Conservation (phyloP, 2,888 invertebrate species). For the Pristionchus mayeri region DNA sequence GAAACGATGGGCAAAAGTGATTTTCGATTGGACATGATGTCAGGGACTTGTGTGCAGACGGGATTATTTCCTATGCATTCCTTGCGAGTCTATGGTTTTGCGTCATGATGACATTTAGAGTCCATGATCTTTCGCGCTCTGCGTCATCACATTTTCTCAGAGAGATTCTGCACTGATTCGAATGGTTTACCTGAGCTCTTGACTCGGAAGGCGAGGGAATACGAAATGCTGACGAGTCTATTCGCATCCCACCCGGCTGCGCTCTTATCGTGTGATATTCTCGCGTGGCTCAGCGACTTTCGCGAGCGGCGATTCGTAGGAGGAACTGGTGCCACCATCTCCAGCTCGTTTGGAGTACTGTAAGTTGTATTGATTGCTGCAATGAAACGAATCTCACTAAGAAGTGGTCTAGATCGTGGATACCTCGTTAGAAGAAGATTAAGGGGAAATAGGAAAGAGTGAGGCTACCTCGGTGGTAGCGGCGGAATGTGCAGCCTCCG, state of each 20-base stretch:
- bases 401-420: too few relatives aligned
- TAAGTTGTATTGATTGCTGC: too few relatives aligned
- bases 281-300: slow-evolving; percentile 15
- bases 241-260: not conserved
- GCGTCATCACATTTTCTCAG: too few relatives aligned
- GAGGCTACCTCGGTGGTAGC: slow-evolving; percentile 64
- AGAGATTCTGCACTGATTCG: not conserved
- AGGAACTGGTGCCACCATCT: not conserved
- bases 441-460: too few relatives aligned
- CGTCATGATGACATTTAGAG: too few relatives aligned
- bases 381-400: not conserved
- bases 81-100: too few relatives aligned
- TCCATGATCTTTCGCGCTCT: too few relatives aligned
- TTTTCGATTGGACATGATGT: too few relatives aligned
- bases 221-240: not conserved
- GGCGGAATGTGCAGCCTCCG: slow-evolving; percentile 69
- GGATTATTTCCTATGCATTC: not conserved
- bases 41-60: not conserved
- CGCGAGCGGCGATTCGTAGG: not conserved
- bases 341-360: slow-evolving; percentile 37
- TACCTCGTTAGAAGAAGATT: too few relatives aligned
- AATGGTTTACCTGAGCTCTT: slow-evolving; percentile 17
- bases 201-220: slow-evolving; percentile 33
- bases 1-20: not conserved
- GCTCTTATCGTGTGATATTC: slow-evolving; percentile 23